Percentiles rank a stretch among this genome's conserved stretches.
Evolutionary conservation across 1,140 invertebrate genomes (phyloP).

Genomic region (Neodiprion virginianus): DNA sequence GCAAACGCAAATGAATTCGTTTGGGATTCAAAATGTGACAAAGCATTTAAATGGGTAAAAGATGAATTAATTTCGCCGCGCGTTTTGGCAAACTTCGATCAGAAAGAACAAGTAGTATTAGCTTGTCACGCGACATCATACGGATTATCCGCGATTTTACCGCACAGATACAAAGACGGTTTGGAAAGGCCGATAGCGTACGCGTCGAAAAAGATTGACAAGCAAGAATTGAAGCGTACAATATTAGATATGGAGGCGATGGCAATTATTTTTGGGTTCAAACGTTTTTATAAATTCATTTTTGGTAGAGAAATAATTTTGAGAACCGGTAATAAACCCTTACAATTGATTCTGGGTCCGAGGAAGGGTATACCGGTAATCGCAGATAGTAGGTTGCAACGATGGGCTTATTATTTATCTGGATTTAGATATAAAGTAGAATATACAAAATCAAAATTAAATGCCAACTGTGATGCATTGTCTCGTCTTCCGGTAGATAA

Average conservation of each 20-base stretch:
- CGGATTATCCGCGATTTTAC: constrained; percentile 48
- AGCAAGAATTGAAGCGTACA: constrained; percentile 25
- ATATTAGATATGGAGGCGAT: constrained; percentile 19
- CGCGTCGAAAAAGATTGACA: constrained; percentile 41
- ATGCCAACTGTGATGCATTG: constrained; percentile 25
- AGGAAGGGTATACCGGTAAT: constrained; percentile 18
- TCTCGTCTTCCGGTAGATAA: constrained; percentile 24
- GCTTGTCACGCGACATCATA: constrained; percentile 47
- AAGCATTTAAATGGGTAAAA: constrained; percentile 33
- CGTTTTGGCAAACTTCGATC: constrained; percentile 46
- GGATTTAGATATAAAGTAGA: constrained; percentile 18
- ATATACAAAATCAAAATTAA: constrained; percentile 13
- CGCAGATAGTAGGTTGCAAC: constrained; percentile 15
- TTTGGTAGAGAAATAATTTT: constrained; percentile 18
- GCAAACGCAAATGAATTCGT: background rate
- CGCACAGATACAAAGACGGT: constrained; percentile 39
- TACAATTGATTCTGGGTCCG: background rate
- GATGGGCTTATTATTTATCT: constrained; percentile 20
- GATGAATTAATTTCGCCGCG: constrained; percentile 28
- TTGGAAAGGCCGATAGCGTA: constrained; percentile 43
- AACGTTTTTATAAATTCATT: constrained; percentile 18
- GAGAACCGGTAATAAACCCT: constrained; percentile 22
- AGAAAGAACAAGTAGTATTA: constrained; percentile 37
- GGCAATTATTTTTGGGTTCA: constrained; percentile 21
- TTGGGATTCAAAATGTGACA: background rate